Evolutionary conservation across 2,888 invertebrate species (phyloP), one percentile per base, ranked within the genome.

Genomic region (Tromatobia lineatoria): DNA sequence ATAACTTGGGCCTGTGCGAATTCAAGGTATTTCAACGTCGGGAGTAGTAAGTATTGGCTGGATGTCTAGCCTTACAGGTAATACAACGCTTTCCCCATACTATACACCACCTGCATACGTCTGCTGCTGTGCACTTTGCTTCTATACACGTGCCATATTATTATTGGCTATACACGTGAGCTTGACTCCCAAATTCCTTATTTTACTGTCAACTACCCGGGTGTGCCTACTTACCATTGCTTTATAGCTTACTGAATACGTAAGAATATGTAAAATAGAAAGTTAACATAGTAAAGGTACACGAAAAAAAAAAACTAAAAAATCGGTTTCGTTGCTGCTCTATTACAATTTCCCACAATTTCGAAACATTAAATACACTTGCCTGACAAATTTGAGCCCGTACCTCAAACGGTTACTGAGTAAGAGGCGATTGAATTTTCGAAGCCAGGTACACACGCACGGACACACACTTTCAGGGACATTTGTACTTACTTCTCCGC

Each of bases 1-100:
- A 82, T 85, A 85, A 80, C 84, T 83, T 86, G 66, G 25, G 45
- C 64, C 69, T 84, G 57, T 42, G 38, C 20, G 69, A 83, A 83
- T 80, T 83, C 77, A 47, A 71, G 57, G 71, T 61, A 70, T 76
- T 76, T 81, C 76, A 20, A 45, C 81, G 34, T 61, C 38, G 42
- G 29, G 42, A 45, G 18, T 64, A 23, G 10, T 57, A 11, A 18
- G 45, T 67, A 67, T 64, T 67, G 78, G 76, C 50, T 78, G 85
- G 57, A 34, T 50, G 47, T 25, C 74, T 54, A 20, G 18, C 29
- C 67, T 15, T 50, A 34, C 75, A 64, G 75, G 64, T 64, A 67
- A 67, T 67, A 67, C 15, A 25, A 45, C 47, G n/a, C 13, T 15
- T 15, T 67, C 13, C 34, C 1, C 6, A 74, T 47, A 61, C 38